Evolutionary conservation across 2,113 vertebrate genomes (phyloP).

Genomic region (Gopherus flavomarginatus): DNA sequence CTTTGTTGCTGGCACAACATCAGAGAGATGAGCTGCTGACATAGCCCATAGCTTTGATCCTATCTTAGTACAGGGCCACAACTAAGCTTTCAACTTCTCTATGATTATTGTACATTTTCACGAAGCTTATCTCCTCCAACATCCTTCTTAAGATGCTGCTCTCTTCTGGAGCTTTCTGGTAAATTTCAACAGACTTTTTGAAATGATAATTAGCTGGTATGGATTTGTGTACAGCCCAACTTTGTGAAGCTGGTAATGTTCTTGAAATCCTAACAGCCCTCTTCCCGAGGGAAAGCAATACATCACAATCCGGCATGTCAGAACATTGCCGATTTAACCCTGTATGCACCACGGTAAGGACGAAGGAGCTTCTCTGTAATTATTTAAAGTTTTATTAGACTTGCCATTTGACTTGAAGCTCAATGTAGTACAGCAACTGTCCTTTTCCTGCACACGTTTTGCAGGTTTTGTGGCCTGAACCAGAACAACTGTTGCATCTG

Average conservation of each 20-base stretch:
- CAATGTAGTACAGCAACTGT: constrained; percentile 76
- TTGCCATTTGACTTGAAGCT: constrained; percentile 79
- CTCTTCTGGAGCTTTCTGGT: not conserved
- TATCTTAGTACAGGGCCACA: not conserved
- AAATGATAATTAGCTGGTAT: accelerated
- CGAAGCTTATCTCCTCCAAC: not conserved
- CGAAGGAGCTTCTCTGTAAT: not conserved
- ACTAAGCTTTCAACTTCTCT: not conserved
- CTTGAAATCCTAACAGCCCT: not conserved
- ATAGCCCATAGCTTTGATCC: not conserved
- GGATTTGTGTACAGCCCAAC: too few relatives aligned
- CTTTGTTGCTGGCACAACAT: not conserved
- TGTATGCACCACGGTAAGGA: accelerated
- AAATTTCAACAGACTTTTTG: not conserved
- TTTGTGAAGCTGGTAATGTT: not conserved
- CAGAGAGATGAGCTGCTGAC: not conserved
- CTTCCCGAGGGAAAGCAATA: not conserved
- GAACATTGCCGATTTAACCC: not conserved
- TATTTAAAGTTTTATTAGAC: not conserved
- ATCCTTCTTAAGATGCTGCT: not conserved
- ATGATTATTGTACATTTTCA: not conserved
- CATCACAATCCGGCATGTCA: not conserved
- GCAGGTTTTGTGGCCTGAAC: constrained; percentile 63
- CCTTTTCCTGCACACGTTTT: constrained; percentile 68
- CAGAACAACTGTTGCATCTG: constrained; percentile 71